Base-by-base conservation (phyloP, 2,113 vertebrate species). In the Leptobrachium leishanense region DNA sequence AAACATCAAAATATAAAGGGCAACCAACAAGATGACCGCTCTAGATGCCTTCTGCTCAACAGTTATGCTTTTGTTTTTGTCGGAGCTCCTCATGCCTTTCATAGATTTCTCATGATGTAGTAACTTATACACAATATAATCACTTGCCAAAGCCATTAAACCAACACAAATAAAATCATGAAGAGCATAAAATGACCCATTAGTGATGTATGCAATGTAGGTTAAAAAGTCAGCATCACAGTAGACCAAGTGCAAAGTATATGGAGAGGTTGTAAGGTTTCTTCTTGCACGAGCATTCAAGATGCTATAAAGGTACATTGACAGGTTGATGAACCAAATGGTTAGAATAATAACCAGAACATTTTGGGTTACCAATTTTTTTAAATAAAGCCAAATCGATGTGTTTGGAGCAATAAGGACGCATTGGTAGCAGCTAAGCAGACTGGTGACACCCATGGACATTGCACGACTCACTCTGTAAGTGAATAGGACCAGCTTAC, bases 381-480 rank as follows among this genome's bases (percentile, higher is more conserved):
- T 89, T 12, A 71, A 8, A 1, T 82, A 69, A 3, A 85, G 83
- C 89, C 90, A 90, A 53, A 65, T 75, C 1, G 90, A 91, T 2
- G 90, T 90, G 0, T 90, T 86, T 11, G 90, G 89, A 8, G 88
- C 83, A 0, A 92, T 83, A 83, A 83, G 3, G 20, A 31, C 20
- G 20, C 20, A 31, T 31, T 31, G 20, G 20, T 31, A 31, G 20
- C 20, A 31, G 20, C 91, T 93, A 46, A 93, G 83, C 46, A 90
- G 65, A 8, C 90, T 93, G 54, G 93, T 93, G 80, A 94, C 84
- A 90, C 91, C 92, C 72, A 93, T 92, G 6, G 90, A 94, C 67
- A 93, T 86, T 46, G 88, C 85, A 0, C 91, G 87, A 2, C 86
- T 86, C 0, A 86, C 90, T 59, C 93, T 86, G 84, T 91, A 90